Evolutionary conservation across 2,888 invertebrate species (phyloP), one percentile per base, ranked within the genome.

Genomic region (Erebia aethiops): DNA sequence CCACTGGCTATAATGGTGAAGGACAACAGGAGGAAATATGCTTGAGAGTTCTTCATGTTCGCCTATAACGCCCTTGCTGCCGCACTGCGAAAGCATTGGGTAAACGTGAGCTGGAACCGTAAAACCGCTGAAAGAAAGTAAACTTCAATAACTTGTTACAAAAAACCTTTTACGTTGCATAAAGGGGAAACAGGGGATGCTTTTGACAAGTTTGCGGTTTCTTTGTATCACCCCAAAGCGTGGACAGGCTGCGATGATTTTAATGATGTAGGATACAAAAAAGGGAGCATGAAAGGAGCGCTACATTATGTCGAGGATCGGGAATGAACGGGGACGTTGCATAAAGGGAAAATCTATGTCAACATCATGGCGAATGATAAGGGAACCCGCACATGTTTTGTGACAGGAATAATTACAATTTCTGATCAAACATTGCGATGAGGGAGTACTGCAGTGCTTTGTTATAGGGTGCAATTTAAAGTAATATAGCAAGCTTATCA

Each of bases 201-300:
- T 74, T 72, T 69, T 71, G 72, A 74, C 70, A 75, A 71, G 66
- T 66, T 41, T n/a, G 66, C 56, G 66, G 54, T 54, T 66, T 56
- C 66, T 66, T 56, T 62, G 66, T 62, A 65, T 69, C 58, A 63
- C 52, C 18, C 63, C 41, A 43, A 62, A 54, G 52, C 57, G 51
- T 60, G 52, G 61, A 52, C 57, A 52, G 52, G 54, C 66, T 52
- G 60, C 65, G n/a, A 49, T 56, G 62, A 71, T 71, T 71, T 71
- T 71, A 71, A 67, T 71, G 67, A 71, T 56, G 66, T 54, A 61
- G 46, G 67, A 62, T 67, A 62, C 52, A 66, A 67, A 70, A 60
- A 52, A 51, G 46, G 35, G 41, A 49, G 62, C 49, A 21, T 62
- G 46, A 46, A 62, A 16, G 61, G 61, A 61, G 49, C 49, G 21